A percentile compares a stretch with the other conserved stretches of the same genome.
These are phyloP conservation scores for Indicator maculatus DNA, from an alignment of 2,113 vertebrate genomes.

Conservation along the genomic window DNA sequence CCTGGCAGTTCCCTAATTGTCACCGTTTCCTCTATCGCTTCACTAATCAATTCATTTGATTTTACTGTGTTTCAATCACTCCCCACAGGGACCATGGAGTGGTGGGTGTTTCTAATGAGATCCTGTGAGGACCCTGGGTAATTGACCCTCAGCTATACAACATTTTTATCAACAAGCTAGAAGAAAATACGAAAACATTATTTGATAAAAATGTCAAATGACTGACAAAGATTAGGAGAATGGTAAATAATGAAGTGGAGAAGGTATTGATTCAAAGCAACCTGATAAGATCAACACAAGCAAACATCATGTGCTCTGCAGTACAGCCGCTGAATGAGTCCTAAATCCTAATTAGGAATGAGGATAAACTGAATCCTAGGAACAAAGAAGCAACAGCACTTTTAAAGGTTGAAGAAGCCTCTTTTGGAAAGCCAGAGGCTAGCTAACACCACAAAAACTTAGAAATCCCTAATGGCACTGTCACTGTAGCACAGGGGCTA, in stretches of 20 bases:
- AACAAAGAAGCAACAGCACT: not conserved
- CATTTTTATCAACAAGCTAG: conserved; percentile 57
- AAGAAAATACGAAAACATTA: conserved; percentile 58
- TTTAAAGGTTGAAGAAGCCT: not conserved
- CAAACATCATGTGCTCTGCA: conserved; percentile 14
- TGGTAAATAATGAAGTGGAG: conserved; percentile 65
- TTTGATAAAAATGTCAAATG: conserved; percentile 67
- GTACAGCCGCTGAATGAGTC: not conserved
- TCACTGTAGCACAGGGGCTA: not conserved
- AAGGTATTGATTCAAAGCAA: conserved; percentile 60
- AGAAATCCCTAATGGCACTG: not conserved
- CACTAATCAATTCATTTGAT: conserved; percentile 44
- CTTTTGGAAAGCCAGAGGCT: not conserved
- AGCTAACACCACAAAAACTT: not conserved
- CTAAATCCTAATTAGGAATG: conserved; percentile 47
- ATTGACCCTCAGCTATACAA: conserved; percentile 54
- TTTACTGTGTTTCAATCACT: not conserved
- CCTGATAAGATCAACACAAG: conserved; percentile 66
- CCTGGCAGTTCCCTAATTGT: conserved; percentile 36
- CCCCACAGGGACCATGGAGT: not conserved
- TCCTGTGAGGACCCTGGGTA: conserved; percentile 22
- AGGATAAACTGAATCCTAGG: not conserved
- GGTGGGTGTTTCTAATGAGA: conserved; percentile 52
- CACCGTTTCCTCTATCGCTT: conserved; percentile 11
- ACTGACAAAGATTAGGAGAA: conserved; percentile 65